Evolutionary conservation across 2,888 invertebrate species (phyloP), one percentile per base, ranked within the genome.

Genomic region (Brenthis daphne): DNA sequence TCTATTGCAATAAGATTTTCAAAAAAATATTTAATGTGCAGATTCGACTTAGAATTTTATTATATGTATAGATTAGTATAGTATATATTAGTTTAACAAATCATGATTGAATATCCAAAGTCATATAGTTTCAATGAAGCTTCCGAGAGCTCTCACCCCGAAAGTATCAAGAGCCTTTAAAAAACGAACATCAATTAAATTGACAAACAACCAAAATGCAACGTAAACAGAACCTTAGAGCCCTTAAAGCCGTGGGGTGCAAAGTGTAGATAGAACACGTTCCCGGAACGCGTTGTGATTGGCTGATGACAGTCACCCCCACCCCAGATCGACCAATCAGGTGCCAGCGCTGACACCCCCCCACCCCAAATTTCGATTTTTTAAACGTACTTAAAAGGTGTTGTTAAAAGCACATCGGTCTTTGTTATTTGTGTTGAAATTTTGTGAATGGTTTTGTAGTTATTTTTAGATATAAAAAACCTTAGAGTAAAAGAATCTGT

Each of bases 151-250:
- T 43, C 37, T 43, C 11, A 8, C 11, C 37, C 37, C 37, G 37
- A 43, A 43, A 43, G 37, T 43, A 43, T 43, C 37, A 11, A 11
- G 37, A 43, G 11, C 71, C 76, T 76, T 76, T 80, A 77, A 79
- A 79, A 77, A 67, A 70, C 74, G 75, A 75, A 75, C 76, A 77
- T 79, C 78, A 79, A 79, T 79, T 80, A 82, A 80, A 75, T 75
- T 72, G 79, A 80, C 91, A 92, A 92, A 92, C 91, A 92, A 85
- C 77, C 81, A 85, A 88, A 90, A 89, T 84, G 91, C 91, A 86
- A 76, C 84, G 88, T 86, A 91, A 92, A 92, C 92, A 90, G 76
- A 85, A 84, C 85, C 85, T 82, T 84, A 83, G 84, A 80, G 84
- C 85, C 85, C 85, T 86, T 80, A 81, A 84, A 81, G 79, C 81